Conservation (phyloP, 2,797 vertebrate species). For the Alexandromys oeconomus region DNA sequence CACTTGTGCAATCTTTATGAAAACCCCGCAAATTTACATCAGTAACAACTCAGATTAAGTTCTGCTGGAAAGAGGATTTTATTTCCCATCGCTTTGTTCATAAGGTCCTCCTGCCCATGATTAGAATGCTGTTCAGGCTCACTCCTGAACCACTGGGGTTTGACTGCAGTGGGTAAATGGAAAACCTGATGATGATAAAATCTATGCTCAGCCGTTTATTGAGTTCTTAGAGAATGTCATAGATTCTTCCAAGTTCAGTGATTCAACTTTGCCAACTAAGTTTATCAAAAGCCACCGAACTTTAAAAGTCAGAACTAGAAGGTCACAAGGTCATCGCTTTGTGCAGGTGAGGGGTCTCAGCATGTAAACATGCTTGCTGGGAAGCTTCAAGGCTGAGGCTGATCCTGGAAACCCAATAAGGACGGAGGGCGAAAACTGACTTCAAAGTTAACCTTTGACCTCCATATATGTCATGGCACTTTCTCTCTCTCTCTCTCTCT, state of each 20-base stretch:
- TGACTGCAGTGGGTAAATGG: conserved; percentile 4
- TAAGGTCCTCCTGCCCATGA: not conserved
- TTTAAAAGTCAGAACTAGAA: conserved; percentile 39
- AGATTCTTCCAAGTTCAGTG: conserved; percentile 41
- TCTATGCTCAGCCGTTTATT: not conserved
- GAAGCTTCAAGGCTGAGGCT: not conserved
- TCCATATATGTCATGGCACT: not conserved
- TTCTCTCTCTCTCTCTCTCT: too few species aligned
- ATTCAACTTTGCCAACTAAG: conserved; percentile 37
- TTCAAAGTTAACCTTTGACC: not conserved
- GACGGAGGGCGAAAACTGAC: not conserved
- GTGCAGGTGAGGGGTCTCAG: not conserved
- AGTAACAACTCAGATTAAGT: not conserved
- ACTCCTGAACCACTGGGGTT: not conserved
- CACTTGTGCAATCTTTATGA: conserved; percentile 10
- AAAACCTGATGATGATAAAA: not conserved
- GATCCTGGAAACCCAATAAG: too few species aligned
- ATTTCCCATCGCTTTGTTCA: not conserved
- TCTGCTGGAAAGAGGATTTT: conserved; percentile 13
- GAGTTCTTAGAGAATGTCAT: conserved; percentile 15
- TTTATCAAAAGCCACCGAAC: conserved; percentile 30
- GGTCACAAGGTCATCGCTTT: not conserved
- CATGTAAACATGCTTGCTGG: not conserved
- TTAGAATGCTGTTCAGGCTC: conserved; percentile 3
- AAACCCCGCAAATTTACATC: not conserved